phyloP scores from a whole-genome alignment of 2,797 vertebrate species.

The Mormyrops boulengeri region DNA sequence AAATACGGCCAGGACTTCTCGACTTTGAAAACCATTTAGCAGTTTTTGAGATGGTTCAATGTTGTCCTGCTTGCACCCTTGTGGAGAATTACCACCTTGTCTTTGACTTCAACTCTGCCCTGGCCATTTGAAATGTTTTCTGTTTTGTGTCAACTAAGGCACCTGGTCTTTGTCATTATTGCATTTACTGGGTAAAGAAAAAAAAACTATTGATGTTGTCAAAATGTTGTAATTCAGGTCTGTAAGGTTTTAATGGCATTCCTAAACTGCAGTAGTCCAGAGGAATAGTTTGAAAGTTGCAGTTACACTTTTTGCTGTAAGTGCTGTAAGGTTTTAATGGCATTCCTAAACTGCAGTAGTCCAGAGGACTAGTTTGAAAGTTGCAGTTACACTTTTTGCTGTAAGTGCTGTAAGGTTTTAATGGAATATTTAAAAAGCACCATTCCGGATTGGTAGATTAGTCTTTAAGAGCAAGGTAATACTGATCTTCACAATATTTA shows the following conservation, averaged over 20 bases:
- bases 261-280: conserved; percentile 18
- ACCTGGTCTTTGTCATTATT: too few relatives aligned
- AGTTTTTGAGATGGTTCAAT: conserved; percentile 2
- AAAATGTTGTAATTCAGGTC: too few relatives aligned
- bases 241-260: not conserved
- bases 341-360: conserved; percentile 16
- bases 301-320: too few relatives aligned
- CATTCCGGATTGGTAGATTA: not conserved
- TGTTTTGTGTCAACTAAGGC: too few relatives aligned
- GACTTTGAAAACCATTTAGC: not conserved
- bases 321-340: not conserved
- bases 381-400: too few relatives aligned
- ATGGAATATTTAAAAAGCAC: too few relatives aligned
- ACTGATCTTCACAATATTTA: not conserved
- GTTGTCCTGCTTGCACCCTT: not conserved
- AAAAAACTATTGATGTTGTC: too few relatives aligned
- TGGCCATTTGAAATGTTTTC: too few relatives aligned
- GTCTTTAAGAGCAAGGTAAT: conserved; percentile 19
- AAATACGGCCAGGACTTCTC: not conserved
- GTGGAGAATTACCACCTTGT: too few relatives aligned
- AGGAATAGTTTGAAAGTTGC: conserved; percentile 8
- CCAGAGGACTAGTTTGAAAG: conserved; percentile 17
- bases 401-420: too few relatives aligned
- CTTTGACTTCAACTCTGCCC: too few relatives aligned
- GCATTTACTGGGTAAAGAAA: too few relatives aligned